Percentiles rank a stretch among this genome's conserved stretches.
phyloP scores from a whole-genome alignment of 2,888 invertebrate species.

The Cantharis lateralis region DNA sequence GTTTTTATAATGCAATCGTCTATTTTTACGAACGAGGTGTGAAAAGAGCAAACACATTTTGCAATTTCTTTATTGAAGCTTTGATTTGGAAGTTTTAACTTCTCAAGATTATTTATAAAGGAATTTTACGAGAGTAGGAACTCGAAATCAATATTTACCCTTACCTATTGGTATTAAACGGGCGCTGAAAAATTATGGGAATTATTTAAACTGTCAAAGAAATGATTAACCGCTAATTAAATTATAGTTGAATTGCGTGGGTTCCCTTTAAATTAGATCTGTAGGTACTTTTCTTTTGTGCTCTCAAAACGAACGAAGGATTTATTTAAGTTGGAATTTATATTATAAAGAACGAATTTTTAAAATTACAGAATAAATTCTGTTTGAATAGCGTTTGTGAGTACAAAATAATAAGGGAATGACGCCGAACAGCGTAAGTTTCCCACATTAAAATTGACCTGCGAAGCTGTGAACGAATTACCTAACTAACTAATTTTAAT shows the following conservation, averaged over 20 bases:
- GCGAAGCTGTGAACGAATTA: not conserved
- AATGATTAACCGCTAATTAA: not conserved
- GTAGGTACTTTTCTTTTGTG: not conserved
- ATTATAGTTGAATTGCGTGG: not conserved
- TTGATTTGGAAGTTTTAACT: not conserved
- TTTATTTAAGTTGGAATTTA: not conserved
- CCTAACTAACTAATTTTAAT: not conserved
- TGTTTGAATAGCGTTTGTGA: not conserved
- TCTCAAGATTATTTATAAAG: not conserved
- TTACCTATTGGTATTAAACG: not conserved
- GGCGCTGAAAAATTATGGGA: not conserved
- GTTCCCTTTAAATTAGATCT: not conserved
- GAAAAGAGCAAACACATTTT: not conserved
- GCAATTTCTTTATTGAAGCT: not conserved
- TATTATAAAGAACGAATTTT: not conserved
- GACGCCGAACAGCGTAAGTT: not conserved
- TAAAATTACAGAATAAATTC: not conserved
- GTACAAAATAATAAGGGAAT: not conserved
- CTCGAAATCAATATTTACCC: not conserved
- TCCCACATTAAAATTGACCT: not conserved
- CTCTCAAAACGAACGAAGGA: not conserved
- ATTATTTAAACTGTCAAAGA: not conserved
- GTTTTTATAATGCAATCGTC: not conserved
- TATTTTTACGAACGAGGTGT: not conserved
- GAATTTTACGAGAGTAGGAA: not conserved